Evolutionary conservation across 37 sponge, comb jelly and placozoan genomes (phyloP), one percentile per base, ranked within the genome.

Genomic region (Spongilla lacustris): DNA sequence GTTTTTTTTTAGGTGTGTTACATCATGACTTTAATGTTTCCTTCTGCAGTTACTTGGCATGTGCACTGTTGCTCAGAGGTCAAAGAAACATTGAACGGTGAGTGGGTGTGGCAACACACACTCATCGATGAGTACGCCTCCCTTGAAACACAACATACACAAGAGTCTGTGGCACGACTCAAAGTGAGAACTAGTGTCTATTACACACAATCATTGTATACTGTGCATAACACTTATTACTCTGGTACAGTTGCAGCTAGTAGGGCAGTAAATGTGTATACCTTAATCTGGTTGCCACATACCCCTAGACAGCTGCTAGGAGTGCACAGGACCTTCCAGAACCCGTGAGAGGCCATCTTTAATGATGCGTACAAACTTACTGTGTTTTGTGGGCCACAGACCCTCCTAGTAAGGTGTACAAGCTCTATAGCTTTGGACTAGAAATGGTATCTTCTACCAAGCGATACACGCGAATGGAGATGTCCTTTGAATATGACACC

Each of bases 61-160:
- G 97, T 97, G 99, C 99, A n/a, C 81, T 99, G 82, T 92, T 99
- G 87, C 71, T 99, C 76, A 77, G 99, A 58, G 99, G 99, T 25
- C 95, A 95, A 69, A 96, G 94, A 70, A 99, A 99, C 73, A 95
- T 99, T 71, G 97, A 99, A 66, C 87, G 88, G 89, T 83, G 50
- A 24, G 72, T 9, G 13, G 24, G 33, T 36, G 29, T 83, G 46
- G 4, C 2, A 4, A 84, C 11, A 49, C 12, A 85, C 90, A 24
- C 84, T 98, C 30, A 83, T 98, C 30, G 77, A 73, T 6, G 94
- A 96, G 72, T 98, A 98, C 49, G 68, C 84, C 25, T 66, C 77
- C 37, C 79, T 98, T 66, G 94, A 98, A 66, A 31, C 89, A 58
- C 58, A 58, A 17, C 58, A 58, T 58, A 17, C 58, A 58, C 58